Base-by-base conservation (phyloP, 2,888 invertebrate species). In the Yponomeuta sedellus region DNA sequence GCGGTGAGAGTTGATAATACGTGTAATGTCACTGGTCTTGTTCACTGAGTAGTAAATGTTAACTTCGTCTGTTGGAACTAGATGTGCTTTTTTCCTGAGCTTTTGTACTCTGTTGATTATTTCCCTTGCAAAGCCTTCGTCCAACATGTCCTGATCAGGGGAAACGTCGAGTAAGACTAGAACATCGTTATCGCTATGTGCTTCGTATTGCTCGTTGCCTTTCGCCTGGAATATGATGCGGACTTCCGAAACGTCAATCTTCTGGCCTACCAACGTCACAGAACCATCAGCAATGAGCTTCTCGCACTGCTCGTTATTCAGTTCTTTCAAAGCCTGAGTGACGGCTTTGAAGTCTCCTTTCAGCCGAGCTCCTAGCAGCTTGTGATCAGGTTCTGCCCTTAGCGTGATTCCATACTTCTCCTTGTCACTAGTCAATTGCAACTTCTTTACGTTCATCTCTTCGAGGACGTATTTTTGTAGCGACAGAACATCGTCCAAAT, bases 31-130 rank as follows among this genome's bases (percentile, higher is more conserved):
- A 68, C 94, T 93, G 0, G 79, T 72, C 68, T 93, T 94, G 61
- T 85, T 88, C 0, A 95, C 93, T 34, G 93, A 88, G 78, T 96
- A 97, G 83, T 94, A 97, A 12, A 97, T 95, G 59, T 94, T 92
- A 6, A 98, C 97, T 69, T 95, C 95, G 86, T 99, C 98, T 0
- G 97, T 96, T 0, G 98, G 98, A 25, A 98, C 95, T 52, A 99
- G 92, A 75, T 96, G 95, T 0, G 97, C 98, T 88, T 98, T 98
- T 86, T 99, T 99, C 68, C 99, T 92, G 12, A 99, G 91, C 83
- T 98, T 99, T 82, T 99, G 99, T 40, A 99, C 94, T 67, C 99
- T 94, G 81, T 99, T 99, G 68, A 98, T 96, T 28, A 99, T 95
- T 89, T 99, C 99, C 68, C 99, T 93, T 0, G 99, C 97, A 70